Percentiles rank a stretch among this genome's conserved stretches.
Evolutionary conservation across 2,797 vertebrate genomes (phyloP).

Genomic region (Nothura maculosa): DNA sequence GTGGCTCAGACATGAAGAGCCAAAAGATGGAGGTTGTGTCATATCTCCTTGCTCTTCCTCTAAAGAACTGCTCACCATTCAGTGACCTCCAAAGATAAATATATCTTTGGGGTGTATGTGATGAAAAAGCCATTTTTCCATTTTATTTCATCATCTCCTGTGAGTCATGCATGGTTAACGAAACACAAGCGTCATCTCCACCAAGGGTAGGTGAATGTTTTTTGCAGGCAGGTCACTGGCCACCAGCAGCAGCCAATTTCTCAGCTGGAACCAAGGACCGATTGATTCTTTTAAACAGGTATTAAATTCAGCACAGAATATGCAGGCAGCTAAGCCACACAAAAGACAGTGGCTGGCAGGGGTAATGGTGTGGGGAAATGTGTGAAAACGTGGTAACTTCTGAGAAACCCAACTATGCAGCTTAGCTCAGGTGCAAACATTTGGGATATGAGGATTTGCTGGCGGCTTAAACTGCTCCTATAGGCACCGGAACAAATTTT

Average conservation of each 20-base stretch:
- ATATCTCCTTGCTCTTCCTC: not conserved
- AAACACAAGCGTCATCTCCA: not conserved
- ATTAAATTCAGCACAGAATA: not conserved
- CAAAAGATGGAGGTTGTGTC: not conserved
- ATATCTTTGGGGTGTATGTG: not conserved
- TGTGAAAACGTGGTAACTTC: not conserved
- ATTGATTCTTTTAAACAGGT: not conserved
- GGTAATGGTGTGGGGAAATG: accelerated
- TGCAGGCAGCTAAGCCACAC: not conserved
- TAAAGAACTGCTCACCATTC: not conserved
- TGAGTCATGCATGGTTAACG: accelerated
- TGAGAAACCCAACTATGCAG: not conserved
- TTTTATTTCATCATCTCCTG: not conserved
- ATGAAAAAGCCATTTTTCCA: not conserved
- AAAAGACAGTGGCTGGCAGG: not conserved
- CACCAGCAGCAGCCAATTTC: not conserved
- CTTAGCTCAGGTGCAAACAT: not conserved
- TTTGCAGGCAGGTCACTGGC: not conserved
- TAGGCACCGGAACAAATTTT: not conserved
- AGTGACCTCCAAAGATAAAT: not conserved
- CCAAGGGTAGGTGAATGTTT: not conserved
- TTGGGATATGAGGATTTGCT: accelerated
- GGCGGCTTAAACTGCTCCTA: not conserved
- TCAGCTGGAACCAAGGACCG: not conserved
- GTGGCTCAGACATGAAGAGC: not conserved